Percentiles rank a stretch among this genome's conserved stretches.
Conservation (phyloP, 2,797 vertebrate genomes). For the Darevskia mixta region DNA sequence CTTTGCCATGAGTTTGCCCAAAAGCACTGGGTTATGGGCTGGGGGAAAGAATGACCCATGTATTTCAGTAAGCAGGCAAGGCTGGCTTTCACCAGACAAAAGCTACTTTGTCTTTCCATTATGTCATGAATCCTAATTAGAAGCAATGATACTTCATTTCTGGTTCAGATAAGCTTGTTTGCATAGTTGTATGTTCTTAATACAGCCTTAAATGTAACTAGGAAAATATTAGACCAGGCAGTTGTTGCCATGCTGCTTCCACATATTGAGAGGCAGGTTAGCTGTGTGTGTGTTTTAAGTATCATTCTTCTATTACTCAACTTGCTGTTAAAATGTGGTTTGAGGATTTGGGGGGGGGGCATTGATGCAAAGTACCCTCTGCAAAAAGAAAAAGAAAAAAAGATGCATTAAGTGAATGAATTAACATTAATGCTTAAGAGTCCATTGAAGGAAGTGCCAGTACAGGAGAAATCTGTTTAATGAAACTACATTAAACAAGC, state of each 20-base stretch:
- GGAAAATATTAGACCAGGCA: conserved; percentile 57
- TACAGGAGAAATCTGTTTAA: neutral
- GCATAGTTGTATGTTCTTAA: conserved; percentile 76
- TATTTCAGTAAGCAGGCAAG: conserved; percentile 67
- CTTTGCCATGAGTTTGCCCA: conserved; percentile 74
- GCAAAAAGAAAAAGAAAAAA: neutral
- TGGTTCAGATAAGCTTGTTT: conserved; percentile 77
- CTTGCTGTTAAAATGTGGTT: neutral
- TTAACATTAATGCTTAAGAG: neutral
- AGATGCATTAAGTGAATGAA: neutral
- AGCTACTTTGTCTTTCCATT: conserved; percentile 74
- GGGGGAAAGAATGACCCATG: conserved; percentile 60
- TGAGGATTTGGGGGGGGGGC: neutral
- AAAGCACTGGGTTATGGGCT: conserved; percentile 55
- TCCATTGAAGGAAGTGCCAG: neutral
- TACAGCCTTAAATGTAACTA: conserved; percentile 71
- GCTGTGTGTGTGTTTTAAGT: neutral
- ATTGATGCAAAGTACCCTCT: neutral
- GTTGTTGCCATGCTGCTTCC: neutral
- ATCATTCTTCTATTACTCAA: neutral
- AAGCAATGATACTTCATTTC: conserved; percentile 80
- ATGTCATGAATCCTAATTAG: conserved; percentile 78
- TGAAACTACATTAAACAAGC: neutral
- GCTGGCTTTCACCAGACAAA: conserved; percentile 73
- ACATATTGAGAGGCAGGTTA: conserved; percentile 1